Conservation (phyloP, 1,140 invertebrate genomes). For the Chionoecetes opilio region DNA sequence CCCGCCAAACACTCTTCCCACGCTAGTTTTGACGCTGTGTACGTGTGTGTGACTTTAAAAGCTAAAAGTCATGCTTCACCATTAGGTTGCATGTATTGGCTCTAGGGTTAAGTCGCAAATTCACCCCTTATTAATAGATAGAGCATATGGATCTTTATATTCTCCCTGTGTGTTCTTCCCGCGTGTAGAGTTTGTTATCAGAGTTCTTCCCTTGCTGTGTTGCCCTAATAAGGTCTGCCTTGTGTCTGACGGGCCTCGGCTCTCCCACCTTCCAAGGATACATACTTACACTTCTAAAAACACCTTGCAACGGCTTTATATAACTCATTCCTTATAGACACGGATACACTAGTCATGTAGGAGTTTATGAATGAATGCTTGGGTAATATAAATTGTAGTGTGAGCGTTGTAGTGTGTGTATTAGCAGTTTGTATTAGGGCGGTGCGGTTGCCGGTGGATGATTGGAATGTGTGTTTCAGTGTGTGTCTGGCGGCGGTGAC, state of each 20-base stretch:
- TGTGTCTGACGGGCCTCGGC: constrained; percentile 38
- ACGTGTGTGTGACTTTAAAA: too few relatives aligned
- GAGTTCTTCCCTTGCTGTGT: constrained; percentile 72
- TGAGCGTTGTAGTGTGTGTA: neutral
- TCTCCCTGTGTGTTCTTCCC: constrained; percentile 31
- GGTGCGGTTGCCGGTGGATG: constrained; percentile 1
- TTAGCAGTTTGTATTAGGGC: neutral
- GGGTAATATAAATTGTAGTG: too few relatives aligned
- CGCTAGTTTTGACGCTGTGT: too few relatives aligned
- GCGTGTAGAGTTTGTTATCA: constrained; percentile 69
- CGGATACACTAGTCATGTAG: too few relatives aligned
- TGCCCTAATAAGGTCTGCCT: constrained; percentile 71
- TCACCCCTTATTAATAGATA: too few relatives aligned
- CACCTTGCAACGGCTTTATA: neutral
- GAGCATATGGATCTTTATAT: neutral
- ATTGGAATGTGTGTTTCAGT: constrained; percentile 74
- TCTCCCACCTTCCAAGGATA: neutral
- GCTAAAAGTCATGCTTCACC: too few relatives aligned
- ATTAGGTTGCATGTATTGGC: too few relatives aligned
- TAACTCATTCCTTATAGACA: neutral
- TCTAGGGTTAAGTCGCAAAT: too few relatives aligned
- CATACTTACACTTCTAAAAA: neutral
- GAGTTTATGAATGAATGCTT: too few relatives aligned
- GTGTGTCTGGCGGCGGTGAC: constrained; percentile 70
- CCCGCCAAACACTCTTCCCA: too few relatives aligned